Base-by-base conservation (phyloP, 2,888 invertebrate genomes). In the Caenorhabditis drosophilae region DNA sequence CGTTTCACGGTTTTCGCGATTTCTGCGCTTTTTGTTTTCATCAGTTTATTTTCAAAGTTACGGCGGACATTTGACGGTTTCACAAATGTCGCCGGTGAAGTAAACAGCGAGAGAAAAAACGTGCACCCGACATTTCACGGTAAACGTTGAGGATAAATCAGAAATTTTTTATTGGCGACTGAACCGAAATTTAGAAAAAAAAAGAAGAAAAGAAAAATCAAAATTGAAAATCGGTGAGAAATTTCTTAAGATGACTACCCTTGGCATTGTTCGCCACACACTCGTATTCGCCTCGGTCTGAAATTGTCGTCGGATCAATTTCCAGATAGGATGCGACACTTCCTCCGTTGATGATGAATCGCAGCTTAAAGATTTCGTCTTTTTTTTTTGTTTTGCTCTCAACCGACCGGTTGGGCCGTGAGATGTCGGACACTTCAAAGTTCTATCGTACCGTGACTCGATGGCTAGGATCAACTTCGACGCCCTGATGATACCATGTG, bases 401-500 rank as follows among this genome's bases (percentile, higher is more conserved):
- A n/a, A n/a, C n/a, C n/a, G n/a, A n/a, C n/a, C n/a, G n/a, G n/a
- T n/a, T n/a, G n/a, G n/a, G n/a, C n/a, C n/a, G n/a, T 31, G 31
- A 12, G 31, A 31, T 12, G 7, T 12, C 12, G 31, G 12, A 31
- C 31, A 31, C 12, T 40, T 36, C n/a, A 36, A 6, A 36, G 4
- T 36, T 35, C 23, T 35, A 7, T 40, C 56, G 26, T 6, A 71
- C 71, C 44, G 68, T 57, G n/a, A 42, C 34, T 38, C 59, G 52
- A 27, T 61, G 53, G 44, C 67, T 60, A 27, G 71, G 64, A 20
- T 91, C 91, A 81, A 93, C 90, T 86, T 94, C 93, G 20, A 90
- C 90, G 27, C 92, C 93, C 84, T 93, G 92, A 84, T 93, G 93
- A 84, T 91, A 92, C 93, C 93, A 94, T 7, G 92, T 92, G 70